phyloP scores from a whole-genome alignment of 2,888 invertebrate species.

The Troides helena region DNA sequence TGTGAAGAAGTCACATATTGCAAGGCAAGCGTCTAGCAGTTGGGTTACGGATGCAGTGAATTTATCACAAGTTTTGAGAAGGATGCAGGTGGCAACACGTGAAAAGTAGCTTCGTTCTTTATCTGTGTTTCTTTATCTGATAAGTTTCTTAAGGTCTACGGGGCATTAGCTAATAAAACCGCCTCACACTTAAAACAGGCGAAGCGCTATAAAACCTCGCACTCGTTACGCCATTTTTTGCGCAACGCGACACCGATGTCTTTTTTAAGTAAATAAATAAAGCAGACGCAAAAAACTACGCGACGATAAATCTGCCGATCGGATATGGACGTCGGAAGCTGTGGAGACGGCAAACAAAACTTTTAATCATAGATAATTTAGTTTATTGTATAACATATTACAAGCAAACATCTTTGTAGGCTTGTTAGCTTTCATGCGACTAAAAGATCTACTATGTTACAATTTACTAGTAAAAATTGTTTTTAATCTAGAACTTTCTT shows the following conservation, averaged over 20 bases:
- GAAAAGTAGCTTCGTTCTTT: neutral
- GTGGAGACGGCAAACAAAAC: constrained; percentile 11
- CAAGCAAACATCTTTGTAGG: neutral
- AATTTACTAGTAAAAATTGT: too few relatives aligned
- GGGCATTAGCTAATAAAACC: constrained; percentile 18
- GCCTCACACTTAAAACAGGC: constrained; percentile 30
- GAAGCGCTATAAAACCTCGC: constrained; percentile 33
- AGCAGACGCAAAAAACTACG: constrained; percentile 45
- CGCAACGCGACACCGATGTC: constrained; percentile 59
- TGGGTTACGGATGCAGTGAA: too few relatives aligned
- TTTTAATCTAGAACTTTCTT: too few relatives aligned
- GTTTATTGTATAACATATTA: neutral
- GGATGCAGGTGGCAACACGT: neutral
- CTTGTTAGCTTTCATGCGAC: too few relatives aligned
- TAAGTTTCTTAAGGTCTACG: neutral
- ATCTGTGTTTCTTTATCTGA: neutral
- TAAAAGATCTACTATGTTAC: too few relatives aligned
- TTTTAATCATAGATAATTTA: neutral
- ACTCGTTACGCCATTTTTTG: constrained; percentile 47
- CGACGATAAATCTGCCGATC: constrained; percentile 60
- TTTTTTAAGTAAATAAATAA: constrained; percentile 64
- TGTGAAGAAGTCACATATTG: too few relatives aligned
- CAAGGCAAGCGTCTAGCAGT: too few relatives aligned
- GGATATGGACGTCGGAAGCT: constrained; percentile 22
- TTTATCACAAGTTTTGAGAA: neutral